Percentiles rank a stretch among this genome's conserved stretches.
Evolutionary conservation across 2,113 vertebrate genomes (phyloP).

Genomic region (Gymnogyps californianus): DNA sequence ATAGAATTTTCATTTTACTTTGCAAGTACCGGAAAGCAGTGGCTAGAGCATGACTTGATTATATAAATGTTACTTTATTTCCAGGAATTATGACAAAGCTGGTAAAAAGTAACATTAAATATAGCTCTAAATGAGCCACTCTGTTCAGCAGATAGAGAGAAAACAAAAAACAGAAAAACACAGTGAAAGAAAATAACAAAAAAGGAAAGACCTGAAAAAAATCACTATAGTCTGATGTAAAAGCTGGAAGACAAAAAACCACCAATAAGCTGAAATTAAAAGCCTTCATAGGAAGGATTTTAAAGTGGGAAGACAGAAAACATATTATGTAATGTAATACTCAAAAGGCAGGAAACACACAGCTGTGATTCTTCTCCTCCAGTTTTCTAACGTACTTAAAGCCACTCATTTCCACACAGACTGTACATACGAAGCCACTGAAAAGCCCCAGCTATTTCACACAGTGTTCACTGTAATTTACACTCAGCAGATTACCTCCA

Average conservation of each 20-base stretch:
- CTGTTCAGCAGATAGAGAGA: neutral
- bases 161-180: neutral
- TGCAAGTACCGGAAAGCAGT: neutral
- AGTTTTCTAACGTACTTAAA: neutral
- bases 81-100: constrained; percentile 23
- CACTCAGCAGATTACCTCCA: neutral
- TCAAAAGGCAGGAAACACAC: neutral
- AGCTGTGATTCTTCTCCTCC: neutral
- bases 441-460: neutral
- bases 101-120: neutral
- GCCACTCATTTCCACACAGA: neutral
- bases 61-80: constrained; percentile 41
- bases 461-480: neutral
- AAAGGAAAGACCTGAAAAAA: neutral
- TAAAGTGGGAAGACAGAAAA: neutral
- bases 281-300: neutral
- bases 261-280: neutral
- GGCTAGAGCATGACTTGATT: constrained; percentile 25
- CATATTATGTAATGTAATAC: neutral
- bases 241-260: neutral
- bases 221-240: neutral
- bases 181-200: neutral
- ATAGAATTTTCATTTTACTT: constrained; percentile 32
- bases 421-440: neutral
- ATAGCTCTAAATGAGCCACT: neutral